A percentile compares a stretch with the other conserved stretches of the same genome.
Evolutionary conservation across 2,113 vertebrate species (phyloP).

Genomic region (Chaenocephalus aceratus): DNA sequence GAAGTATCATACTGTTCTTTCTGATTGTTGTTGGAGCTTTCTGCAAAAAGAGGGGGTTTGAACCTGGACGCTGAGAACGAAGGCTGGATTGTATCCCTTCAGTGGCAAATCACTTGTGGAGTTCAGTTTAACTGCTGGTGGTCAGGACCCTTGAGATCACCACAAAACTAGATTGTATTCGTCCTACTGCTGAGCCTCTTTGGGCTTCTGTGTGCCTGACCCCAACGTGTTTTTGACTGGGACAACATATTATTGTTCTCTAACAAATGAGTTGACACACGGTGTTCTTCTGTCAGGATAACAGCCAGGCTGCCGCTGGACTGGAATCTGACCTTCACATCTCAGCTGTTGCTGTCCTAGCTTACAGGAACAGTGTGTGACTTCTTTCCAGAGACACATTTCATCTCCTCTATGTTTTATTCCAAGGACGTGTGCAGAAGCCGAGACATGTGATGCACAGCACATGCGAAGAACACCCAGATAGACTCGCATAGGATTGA

Average conservation of each 20-base stretch:
- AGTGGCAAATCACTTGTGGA: constrained; percentile 37
- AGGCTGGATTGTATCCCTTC: constrained; percentile 21
- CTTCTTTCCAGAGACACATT: constrained; percentile 22
- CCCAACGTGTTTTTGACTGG: constrained; percentile 58
- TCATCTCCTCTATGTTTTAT: constrained; percentile 12
- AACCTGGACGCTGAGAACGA: constrained; percentile 32
- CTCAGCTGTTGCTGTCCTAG: constrained; percentile 23
- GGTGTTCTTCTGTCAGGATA: constrained; percentile 51
- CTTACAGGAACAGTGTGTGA: constrained; percentile 44
- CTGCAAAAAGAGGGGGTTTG: constrained; percentile 41
- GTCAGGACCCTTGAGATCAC: constrained; percentile 16
- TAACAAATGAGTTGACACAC: constrained; percentile 61
- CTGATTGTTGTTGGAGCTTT: constrained; percentile 27
- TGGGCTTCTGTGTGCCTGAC: constrained; percentile 57
- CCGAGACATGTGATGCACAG: constrained; percentile 50
- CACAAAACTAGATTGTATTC: constrained; percentile 23
- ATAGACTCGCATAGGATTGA: constrained; percentile 28
- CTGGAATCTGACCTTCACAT: constrained; percentile 62
- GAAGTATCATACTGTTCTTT: constrained; percentile 31
- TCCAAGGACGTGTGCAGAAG: constrained; percentile 23
- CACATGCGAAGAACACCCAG: constrained; percentile 37
- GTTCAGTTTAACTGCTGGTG: constrained; percentile 21
- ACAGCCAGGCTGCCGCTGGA: constrained; percentile 43
- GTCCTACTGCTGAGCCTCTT: constrained; percentile 44
- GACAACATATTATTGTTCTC: constrained; percentile 73